Percentiles rank a stretch among this genome's conserved stretches.
phyloP scores from a whole-genome alignment of 2,797 vertebrate genomes.

The Limosa lapponica region DNA sequence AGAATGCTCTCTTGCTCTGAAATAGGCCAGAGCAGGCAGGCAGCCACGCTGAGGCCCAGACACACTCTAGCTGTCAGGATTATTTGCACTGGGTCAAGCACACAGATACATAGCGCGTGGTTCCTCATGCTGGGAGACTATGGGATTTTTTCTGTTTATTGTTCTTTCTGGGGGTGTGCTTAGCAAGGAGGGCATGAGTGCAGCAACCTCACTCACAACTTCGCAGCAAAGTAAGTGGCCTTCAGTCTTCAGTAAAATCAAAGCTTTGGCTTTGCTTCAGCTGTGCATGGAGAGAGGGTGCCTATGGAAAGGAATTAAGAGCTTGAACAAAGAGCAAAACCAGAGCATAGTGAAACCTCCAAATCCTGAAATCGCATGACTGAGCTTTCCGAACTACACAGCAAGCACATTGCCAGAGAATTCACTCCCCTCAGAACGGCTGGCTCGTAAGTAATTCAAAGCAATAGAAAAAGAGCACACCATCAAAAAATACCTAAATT shows the following conservation, averaged over 20 bases:
- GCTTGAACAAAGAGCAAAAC: slow-evolving; percentile 1
- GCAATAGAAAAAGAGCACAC: neutral
- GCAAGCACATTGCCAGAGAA: neutral
- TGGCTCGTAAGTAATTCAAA: neutral
- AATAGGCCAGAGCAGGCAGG: neutral
- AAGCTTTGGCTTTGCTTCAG: slow-evolving; percentile 24
- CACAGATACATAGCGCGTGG: accelerated
- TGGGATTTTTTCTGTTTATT: neutral
- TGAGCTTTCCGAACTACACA: slow-evolving; percentile 16
- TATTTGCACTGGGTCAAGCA: neutral
- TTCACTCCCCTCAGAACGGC: neutral
- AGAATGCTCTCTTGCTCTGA: neutral
- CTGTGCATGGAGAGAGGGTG: neutral
- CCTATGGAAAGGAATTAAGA: slow-evolving; percentile 32
- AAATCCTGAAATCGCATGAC: slow-evolving; percentile 40
- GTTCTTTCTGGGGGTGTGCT: neutral
- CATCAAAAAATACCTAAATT: neutral
- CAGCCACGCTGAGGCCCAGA: neutral
- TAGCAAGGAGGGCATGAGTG: accelerated
- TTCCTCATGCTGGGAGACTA: neutral
- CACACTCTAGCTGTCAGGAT: neutral
- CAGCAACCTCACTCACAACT: neutral
- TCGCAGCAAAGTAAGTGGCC: neutral
- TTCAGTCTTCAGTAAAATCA: neutral
- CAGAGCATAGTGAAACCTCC: neutral